Base-by-base conservation (phyloP, 2,797 vertebrate genomes). In the Parauchenoglanis ngamensis region DNA sequence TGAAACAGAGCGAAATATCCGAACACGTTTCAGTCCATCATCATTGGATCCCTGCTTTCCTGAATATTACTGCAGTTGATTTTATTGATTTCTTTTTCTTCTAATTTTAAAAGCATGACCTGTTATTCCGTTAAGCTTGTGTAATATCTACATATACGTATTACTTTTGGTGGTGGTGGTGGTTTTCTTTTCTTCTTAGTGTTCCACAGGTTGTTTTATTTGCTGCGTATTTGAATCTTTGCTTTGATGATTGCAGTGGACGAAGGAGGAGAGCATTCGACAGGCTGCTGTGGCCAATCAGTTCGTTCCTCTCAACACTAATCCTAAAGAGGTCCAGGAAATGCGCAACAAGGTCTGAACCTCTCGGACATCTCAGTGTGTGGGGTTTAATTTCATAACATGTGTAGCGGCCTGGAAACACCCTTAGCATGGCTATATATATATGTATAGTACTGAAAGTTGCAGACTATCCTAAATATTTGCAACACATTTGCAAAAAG, bases 231-330 rank as follows among this genome's bases (percentile, higher is more conserved):
- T 84, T 92, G 90, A 89, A 91, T 89, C 59, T 93, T 94, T 80
- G 95, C 94, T 94, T 95, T 96, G 92, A 89, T 94, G 59, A 87
- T 98, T 97, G 91, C 97, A 99, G 98, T 99, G 98, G 98, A 96
- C 97, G 92, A 99, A 99, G 94, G 98, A 99, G 94, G 98, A 99
- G 86, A 96, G 97, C 90, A 95, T 96, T 89, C 97, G 97, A 93
- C 96, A 98, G 94, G 94, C 97, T 94, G 95, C 97, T 82, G 97
- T 95, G 96, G 97, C 97, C 95, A 99, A 97, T 96, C 97, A 99
- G 95, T 99, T 99, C 94, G 98, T 99, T 91, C 98, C 98, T 11
- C 84, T 99, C 96, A 99, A 99, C 96, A 99, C 98, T 90, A 97
- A 99, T 91, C 98, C 98, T 46, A 99, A 98, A 94, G 98, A 99